Evolutionary conservation across 2,797 vertebrate genomes (phyloP), one percentile per base, ranked within the genome.

Genomic region (Salarias fasciatus): DNA sequence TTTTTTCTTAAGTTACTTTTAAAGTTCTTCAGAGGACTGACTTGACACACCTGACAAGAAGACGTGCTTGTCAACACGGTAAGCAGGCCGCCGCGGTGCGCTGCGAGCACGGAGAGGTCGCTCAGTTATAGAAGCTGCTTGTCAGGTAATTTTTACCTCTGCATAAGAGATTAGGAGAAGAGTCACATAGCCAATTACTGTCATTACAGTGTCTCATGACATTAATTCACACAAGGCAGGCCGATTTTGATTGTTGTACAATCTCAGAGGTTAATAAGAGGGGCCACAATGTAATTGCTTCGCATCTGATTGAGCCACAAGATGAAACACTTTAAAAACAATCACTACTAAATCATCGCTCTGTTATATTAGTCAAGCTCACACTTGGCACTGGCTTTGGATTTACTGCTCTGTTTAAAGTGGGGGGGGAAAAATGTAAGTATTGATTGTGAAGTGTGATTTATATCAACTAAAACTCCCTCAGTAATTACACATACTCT

Each of bases 61-160:
- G 77, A 69, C 38, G 3, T 53, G 67, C 67, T 63, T 74, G 84
- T 85, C 86, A 82, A 50, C 64, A 64, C 58, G 54, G 70, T 62
- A 83, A 81, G 85, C 64, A 53, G 69, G 69, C 75, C 67, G 64
- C 63, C 64, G 72, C 63, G 67, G 61, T 63, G 72, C 72, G 72
- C 52, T 50, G 15, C 4, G 58, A 71, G 82, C 85, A 79, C 35
- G 55, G 71, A 81, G 84, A 77, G 83, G 80, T 81, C 53, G 52
- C 36, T 53, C 47, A 30, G 69, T 68, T 71, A 67, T 55, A 69
- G 63, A 62, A 68, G 64, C 50, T 53, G 65, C 80, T 83, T 83
- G 79, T 87, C 86, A 83, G 83, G 79, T 86, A 76, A 80, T 85
- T 84, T 80, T 73, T 80, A 79, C 72, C 68, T 75, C 77, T 42